Evolutionary conservation across 2,888 invertebrate species (phyloP).

Genomic region (Nemapogon koenigi): DNA sequence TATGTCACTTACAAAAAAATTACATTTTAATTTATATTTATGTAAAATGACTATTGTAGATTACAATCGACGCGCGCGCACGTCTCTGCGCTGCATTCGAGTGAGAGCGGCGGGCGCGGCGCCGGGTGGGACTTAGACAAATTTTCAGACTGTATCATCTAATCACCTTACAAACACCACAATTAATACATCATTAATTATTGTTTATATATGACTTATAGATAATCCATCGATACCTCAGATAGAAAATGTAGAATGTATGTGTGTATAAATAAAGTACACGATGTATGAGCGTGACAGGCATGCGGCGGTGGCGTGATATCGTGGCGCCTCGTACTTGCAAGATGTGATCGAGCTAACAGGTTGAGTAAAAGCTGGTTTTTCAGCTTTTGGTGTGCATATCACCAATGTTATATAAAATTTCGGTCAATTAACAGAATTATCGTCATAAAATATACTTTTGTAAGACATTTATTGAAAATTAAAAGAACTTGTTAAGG

Average conservation of each 20-base stretch:
- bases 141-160: conserved; percentile 40
- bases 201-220: conserved; percentile 31
- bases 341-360: conserved; percentile 18
- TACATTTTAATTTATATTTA: too few species aligned
- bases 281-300: conserved; percentile 39
- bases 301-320: conserved; percentile 39
- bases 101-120: conserved; percentile 29
- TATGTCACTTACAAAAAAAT: too few species aligned
- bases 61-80: conserved; percentile 10
- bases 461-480: too few species aligned
- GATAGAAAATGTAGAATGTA: conserved; percentile 21
- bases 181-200: conserved; percentile 24
- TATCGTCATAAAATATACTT: too few species aligned
- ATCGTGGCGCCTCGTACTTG: conserved; percentile 32
- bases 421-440: too few species aligned
- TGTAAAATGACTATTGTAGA: too few species aligned
- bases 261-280: conserved; percentile 33
- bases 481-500: too few species aligned
- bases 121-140: conserved; percentile 30
- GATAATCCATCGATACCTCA: conserved; percentile 32
- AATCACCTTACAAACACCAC: conserved; percentile 24
- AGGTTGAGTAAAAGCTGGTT: conserved; percentile 12
- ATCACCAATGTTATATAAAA: too few species aligned
- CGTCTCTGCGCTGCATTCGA: conserved; percentile 8
- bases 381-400: too few species aligned